Base-by-base conservation (phyloP, 2,888 invertebrate species). In the Agrypnus murinus region DNA sequence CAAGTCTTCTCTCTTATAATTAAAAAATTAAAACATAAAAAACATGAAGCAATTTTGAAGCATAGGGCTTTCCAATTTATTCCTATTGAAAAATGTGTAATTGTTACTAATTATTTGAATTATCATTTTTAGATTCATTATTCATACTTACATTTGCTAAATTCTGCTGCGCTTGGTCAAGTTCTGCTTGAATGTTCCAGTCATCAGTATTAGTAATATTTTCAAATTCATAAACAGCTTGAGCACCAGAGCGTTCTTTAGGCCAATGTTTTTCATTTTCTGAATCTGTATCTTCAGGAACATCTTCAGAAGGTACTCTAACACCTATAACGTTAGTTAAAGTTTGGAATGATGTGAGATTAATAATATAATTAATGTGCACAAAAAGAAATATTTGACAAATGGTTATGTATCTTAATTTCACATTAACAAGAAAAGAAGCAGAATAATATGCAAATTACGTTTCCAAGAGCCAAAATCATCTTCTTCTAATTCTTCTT, bases 191-290 rank as follows among this genome's bases (percentile, higher is more conserved):
- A 72, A 86, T 82, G 60, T 78, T 75, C 87, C 88, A 89, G 81
- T 89, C 90, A 12, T 89, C 85, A 58, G 87, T 86, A 75, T 86
- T 88, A 34, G 90, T 90, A 75, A 90, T 87, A 77, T 89, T 89
- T 10, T 87, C 87, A 86, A 88, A 88, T 48, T 84, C 83, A 77
- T 86, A 84, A 58, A 73, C 68, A 45, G 74, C 76, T 73, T 75
- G 76, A 67, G 78, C 79, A 15, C 79, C 81, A 25, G 79, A 79
- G 53, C 75, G 46, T 60, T 55, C 25, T 34, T 66, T 58, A 7
- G 17, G 32, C 40, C 58, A 46, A 19, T 36, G 72, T 60, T 75
- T 79, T 38, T 81, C 83, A 48, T 81, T 81, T 60, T 81, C 83
- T 32, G 82, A 79, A 71, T 81, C 80, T 46, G 73, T 71, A 53